Base-by-base conservation (phyloP, 2,888 invertebrate species). In the Nebria salina region DNA sequence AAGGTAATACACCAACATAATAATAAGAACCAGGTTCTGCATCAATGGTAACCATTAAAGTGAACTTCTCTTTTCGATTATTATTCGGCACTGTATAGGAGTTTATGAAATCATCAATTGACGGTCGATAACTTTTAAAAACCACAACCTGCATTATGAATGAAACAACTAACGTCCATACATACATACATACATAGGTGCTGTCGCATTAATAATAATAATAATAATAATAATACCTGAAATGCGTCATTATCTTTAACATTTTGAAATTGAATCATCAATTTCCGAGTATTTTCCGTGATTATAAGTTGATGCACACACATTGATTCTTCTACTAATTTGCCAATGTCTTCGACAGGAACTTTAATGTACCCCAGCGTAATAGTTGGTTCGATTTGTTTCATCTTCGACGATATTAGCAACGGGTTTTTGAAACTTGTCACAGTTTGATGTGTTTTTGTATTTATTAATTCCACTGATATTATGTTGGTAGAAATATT, bases 1-100 rank as follows among this genome's bases (percentile, higher is more conserved):
- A 34, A 34, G 80, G 75, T 65, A 80, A 15, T 64, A 80, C 25
- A 34, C 70, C 80, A 75, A 80, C 65, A 64, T 80, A 80, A 15
- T 54, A 66, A 75, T 68, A 80, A 20, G 68, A 68, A 66, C 72
- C 75, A 15, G 75, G 15, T 20, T 13, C 11, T 64, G n/a, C 20
- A 5, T n/a, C 1, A 54, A 80, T 70, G 25, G 75, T 25, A 26
- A 70, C 9, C 68, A 64, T 20, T 43, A 72, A 64, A 5, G n/a
- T 25, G 64, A 25, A 9, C 26, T 54, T 72, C 0, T 75, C 72
- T 11, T n/a, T 70, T 8, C 15, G 66, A 68, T 70, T 76, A 9
- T 43, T 13, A 25, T 73, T 73, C 72, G 15, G 68, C 8, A 76
- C 43, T 15, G 25, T 26, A 15, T 20, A 68, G 25, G 75, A 13